Evolutionary conservation across 2,888 invertebrate species (phyloP), one percentile per base, ranked within the genome.

Genomic region (Andrena bucephala): DNA sequence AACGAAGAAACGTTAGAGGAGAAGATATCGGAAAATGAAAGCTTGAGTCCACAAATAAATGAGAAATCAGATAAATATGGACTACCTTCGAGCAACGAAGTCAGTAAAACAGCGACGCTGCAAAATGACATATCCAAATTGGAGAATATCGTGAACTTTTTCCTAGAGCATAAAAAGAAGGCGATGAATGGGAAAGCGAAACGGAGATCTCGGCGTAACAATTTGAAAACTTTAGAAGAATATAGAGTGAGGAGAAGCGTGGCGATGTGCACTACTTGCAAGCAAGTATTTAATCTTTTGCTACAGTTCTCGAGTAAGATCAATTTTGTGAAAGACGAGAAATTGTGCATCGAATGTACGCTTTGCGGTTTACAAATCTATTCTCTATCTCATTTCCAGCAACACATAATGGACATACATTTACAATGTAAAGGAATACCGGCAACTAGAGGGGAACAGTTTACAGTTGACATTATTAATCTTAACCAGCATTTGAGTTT

Each of bases 181-280:
- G 2, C 13, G 0, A 3, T 2, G 5, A 0, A 42, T 1, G 5
- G 0, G 5, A 24, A 0, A 13, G 29, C 0, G 8, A n/a, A n/a
- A 31, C 8, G 1, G 2, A 29, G 3, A 42, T 52, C 29, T 7
- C 10, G 4, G 24, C n/a, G 7, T 16, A 20, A 0, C 0, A 6
- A n/a, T 16, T 27, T 10, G n/a, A 13, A 10, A 27, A 13, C 52
- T 2, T 1, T 31, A 3, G 0, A 66, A 6, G 13, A n/a, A 2
- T 1, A 0, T 20, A 3, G 5, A 20, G 20, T 66, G 13, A 59
- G 31, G 27, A 52, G 33, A 33, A 3, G 31, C 16, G 7, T 81
- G 16, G 83, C 76, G 20, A 59, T 81, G 31, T 83, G 83, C 16
- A 13, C 8, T 7, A 81, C 59, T 20, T 83, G 83, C 59, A 72